Percentiles rank a stretch among this genome's conserved stretches.
Evolutionary conservation across 2,797 vertebrate species (phyloP).

Genomic region (Bovichtus diacanthus): DNA sequence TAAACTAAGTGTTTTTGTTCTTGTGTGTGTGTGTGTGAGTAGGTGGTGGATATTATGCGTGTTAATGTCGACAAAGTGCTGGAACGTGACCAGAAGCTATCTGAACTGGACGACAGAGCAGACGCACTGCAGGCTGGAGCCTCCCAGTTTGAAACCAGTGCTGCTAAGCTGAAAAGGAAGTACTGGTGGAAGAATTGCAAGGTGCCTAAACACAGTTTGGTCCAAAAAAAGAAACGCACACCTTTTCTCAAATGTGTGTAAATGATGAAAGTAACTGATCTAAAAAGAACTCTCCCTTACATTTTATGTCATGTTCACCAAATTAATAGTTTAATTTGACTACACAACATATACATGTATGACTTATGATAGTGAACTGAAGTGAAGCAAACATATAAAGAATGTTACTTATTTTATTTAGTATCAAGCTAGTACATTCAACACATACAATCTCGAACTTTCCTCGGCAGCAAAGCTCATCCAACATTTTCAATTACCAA

Average conservation of each 20-base stretch:
- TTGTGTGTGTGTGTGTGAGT: conserved; percentile 10
- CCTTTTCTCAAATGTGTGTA: background rate
- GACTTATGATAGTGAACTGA: background rate
- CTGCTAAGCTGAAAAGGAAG: conserved; percentile 93
- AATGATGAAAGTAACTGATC: background rate
- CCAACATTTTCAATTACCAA: no score
- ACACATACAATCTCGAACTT: no score
- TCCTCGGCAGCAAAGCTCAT: no score
- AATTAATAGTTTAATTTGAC: background rate
- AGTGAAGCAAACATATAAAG: background rate
- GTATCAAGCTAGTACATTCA: no score
- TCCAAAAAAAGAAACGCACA: background rate
- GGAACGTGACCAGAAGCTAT: conserved; percentile 91
- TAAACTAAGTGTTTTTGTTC: background rate
- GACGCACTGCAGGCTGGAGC: conserved; percentile 92
- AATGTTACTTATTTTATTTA: no score
- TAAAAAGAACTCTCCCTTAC: no score
- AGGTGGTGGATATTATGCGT: conserved; percentile 95
- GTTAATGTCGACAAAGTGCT: conserved; percentile 94
- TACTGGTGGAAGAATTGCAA: conserved; percentile 95
- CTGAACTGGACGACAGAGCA: conserved; percentile 91
- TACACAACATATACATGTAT: background rate
- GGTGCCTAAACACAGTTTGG: conserved; percentile 55
- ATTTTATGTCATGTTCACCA: background rate
- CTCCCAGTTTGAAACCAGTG: conserved; percentile 93